phyloP scores from a whole-genome alignment of 2,888 invertebrate genomes.

The Drosophila koepferae region DNA sequence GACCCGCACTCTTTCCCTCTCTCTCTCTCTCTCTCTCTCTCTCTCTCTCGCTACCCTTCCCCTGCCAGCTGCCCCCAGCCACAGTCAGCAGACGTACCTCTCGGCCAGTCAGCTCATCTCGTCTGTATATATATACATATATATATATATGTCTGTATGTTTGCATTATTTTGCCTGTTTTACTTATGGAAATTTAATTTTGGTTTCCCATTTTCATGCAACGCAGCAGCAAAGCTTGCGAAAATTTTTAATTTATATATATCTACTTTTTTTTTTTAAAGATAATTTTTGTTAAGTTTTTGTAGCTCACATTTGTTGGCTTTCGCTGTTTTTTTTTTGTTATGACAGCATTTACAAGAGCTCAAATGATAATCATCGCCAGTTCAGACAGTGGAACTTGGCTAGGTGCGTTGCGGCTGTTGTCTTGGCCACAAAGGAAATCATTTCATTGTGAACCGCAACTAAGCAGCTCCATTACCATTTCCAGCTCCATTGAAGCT shows the following conservation, averaged over 20 bases:
- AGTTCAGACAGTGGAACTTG: background rate
- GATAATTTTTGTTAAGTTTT: constrained; percentile 28
- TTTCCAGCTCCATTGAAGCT: background rate
- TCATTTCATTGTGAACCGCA: constrained; percentile 28
- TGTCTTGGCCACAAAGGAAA: constrained; percentile 12
- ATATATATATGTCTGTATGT: background rate
- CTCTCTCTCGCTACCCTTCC: background rate
- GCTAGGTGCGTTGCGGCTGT: background rate
- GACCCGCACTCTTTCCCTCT: background rate
- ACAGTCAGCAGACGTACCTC: background rate
- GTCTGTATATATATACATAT: constrained; percentile 8
- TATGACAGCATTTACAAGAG: constrained; percentile 60
- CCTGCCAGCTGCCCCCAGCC: background rate
- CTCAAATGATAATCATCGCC: constrained; percentile 62
- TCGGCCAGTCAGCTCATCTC: constrained; percentile 22
- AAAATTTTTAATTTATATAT: background rate
- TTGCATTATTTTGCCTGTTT: constrained; percentile 40
- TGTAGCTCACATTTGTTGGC: constrained; percentile 5
- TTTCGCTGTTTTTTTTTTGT: constrained; percentile 13
- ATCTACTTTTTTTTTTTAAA: too few species aligned
- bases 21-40: too few species aligned
- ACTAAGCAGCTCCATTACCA: constrained; percentile 18
- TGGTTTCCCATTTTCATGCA: constrained; percentile 46
- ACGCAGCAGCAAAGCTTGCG: constrained; percentile 16
- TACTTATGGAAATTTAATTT: constrained; percentile 63